Base-by-base conservation (phyloP, 2,113 vertebrate genomes). In the Rallus limicola region DNA sequence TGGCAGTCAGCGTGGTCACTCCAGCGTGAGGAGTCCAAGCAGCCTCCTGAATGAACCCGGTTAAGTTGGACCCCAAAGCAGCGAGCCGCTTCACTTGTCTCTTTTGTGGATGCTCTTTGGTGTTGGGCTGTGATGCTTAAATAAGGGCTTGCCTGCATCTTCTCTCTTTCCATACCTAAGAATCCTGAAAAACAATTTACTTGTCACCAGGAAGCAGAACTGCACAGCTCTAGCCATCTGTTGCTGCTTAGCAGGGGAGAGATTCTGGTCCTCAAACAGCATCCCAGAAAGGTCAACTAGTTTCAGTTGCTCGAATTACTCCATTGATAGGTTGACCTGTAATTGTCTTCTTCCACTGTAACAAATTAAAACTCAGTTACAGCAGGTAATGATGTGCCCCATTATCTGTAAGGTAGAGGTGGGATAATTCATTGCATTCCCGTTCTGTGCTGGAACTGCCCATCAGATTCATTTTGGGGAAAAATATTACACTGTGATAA, bases 331-430 rank as follows among this genome's bases (percentile, higher is more conserved):
- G 82, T 84, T 94, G 92, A 95, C 93, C 83, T 93, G 75, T 89
- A 95, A 93, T 89, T 91, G 88, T 86, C 67, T 29, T 85, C 76
- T 91, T 63, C 71, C 4, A 14, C 80, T 90, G 23, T 89, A 92
- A 75, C 83, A 75, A 96, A 92, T 95, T 96, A 96, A 96, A 95
- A 85, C 52, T 72, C 86, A 65, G 72, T 96, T 94, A 86, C 31
- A 53, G 5, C 25, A 24, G 59, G 13, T 86, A 88, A 79, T 86
- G 69, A 84, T 94, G 93, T 93, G 28, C 34, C 94, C 48, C n/a
- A 69, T 95, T 93, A 80, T 94, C 63, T 92, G 55, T 74, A 72
- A 86, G 63, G 65, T 68, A 23, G 71, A 92, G 72, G 72, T 88
- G 72, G 53, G 82, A 88, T 86, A 87, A 94, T 93, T 79, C 84